These are phyloP conservation scores for Poeciliopsis retropinna DNA, from an alignment of 2,113 vertebrate genomes.

Conservation along the genomic window DNA sequence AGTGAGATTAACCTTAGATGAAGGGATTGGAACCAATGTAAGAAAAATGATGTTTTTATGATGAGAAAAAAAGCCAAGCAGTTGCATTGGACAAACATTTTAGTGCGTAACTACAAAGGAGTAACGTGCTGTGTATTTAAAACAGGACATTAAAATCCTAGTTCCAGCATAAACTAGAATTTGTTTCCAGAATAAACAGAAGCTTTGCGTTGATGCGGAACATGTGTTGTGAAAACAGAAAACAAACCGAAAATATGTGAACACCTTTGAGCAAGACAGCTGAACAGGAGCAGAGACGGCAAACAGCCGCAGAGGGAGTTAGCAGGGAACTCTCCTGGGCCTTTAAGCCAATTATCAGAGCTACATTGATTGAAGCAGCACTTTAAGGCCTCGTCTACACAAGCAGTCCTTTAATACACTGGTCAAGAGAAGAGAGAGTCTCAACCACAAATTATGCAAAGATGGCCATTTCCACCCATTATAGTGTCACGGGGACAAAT, in stretches of 20 bases:
- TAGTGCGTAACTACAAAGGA: background rate
- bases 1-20: constrained; percentile 31
- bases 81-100: background rate
- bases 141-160: background rate
- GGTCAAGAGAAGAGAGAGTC: constrained; percentile 55
- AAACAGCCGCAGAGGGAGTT: constrained; percentile 65
- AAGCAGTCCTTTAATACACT: constrained; percentile 73
- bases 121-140: background rate
- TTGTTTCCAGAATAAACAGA: constrained; percentile 69
- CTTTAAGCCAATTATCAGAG: constrained; percentile 71
- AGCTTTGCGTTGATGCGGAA: constrained; percentile 16
- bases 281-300: constrained; percentile 38
- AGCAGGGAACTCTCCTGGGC: constrained; percentile 61
- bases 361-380: constrained; percentile 74
- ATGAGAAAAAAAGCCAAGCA: constrained; percentile 1
- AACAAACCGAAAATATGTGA: constrained; percentile 25
- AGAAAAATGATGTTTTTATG: background rate
- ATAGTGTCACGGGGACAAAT: constrained; percentile 24
- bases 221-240: constrained; percentile 70
- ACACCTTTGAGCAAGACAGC: constrained; percentile 35
- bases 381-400: constrained; percentile 74
- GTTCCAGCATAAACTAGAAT: background rate
- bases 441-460: constrained; percentile 56
- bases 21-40: constrained; percentile 11
- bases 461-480: constrained; percentile 53